A percentile compares a stretch with the other conserved stretches of the same genome.
These are phyloP conservation scores for Phytoseiulus persimilis DNA, from an alignment of 2,888 invertebrate genomes.

Conservation along the genomic window DNA sequence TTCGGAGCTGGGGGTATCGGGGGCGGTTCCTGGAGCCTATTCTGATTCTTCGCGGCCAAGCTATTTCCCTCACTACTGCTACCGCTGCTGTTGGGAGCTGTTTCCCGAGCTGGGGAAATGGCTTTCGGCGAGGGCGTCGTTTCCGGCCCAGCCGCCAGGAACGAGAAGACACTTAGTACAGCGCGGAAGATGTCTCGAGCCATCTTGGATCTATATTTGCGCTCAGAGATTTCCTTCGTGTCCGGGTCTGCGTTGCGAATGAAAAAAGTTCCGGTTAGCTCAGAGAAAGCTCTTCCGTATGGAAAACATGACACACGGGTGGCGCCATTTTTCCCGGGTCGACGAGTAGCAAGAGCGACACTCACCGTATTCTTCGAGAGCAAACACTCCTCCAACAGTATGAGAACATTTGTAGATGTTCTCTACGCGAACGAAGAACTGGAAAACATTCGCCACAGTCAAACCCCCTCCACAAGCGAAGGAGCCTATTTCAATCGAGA, in stretches of 20 bases:
- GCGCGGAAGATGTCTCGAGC: conserved; percentile 99
- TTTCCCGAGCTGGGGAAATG: background rate
- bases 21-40: background rate
- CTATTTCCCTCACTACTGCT: background rate
- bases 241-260: conserved; percentile 75
- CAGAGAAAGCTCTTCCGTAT: conserved; percentile 35
- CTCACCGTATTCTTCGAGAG: conserved; percentile 99
- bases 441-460: conserved; percentile 54
- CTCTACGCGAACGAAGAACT: conserved; percentile 98
- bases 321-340: no score
- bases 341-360: no score
- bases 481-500: background rate
- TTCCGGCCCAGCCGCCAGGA: conserved; percentile 74
- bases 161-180: conserved; percentile 96
- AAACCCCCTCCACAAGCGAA: background rate
- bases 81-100: background rate
- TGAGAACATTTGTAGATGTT: conserved; percentile 99
- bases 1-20: background rate
- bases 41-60: background rate
- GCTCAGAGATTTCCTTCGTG: conserved; percentile 86
- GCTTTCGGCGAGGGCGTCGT: conserved; percentile 42
- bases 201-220: conserved; percentile 96
- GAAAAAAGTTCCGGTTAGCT: conserved; percentile 46
- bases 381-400: conserved; percentile 96
- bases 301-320: no score